Conservation (phyloP, 2,888 invertebrate genomes). For the Cheilosia vernalis region DNA sequence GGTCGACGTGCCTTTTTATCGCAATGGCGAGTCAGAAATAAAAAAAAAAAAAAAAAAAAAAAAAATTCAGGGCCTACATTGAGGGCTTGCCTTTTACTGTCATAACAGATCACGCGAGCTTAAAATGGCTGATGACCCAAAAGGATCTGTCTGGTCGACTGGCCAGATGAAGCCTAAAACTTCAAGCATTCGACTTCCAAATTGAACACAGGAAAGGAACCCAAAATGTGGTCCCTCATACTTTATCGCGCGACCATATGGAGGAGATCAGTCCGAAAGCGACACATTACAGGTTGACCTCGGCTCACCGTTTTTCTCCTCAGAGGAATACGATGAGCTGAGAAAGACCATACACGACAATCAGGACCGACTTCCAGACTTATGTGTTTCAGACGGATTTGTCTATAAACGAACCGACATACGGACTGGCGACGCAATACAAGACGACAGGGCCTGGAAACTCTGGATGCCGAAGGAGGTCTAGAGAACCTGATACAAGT, state of each 20-base stretch:
- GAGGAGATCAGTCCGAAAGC: background rate
- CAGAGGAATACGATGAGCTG: too few relatives aligned
- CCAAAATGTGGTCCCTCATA: background rate
- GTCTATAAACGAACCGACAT: background rate
- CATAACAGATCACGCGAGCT: background rate
- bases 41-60: too few relatives aligned
- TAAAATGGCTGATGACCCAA: background rate
- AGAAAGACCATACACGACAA: background rate
- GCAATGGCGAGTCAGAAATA: too few relatives aligned
- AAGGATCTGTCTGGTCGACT: background rate
- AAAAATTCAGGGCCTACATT: background rate
- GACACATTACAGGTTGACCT: background rate
- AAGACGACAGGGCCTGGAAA: background rate
- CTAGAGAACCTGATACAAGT: background rate
- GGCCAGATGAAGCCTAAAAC: background rate
- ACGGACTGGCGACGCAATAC: background rate
- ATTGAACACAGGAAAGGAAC: background rate
- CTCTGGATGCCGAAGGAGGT: background rate
- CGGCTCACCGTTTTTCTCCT: too few relatives aligned
- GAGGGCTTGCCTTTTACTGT: background rate
- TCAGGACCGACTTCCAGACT: background rate
- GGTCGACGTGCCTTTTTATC: too few relatives aligned
- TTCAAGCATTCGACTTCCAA: background rate
- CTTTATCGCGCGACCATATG: background rate
- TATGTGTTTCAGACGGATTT: background rate